Percentiles rank a stretch among this genome's conserved stretches.
These are phyloP conservation scores for Takifugu bimaculatus DNA, from an alignment of 2,113 vertebrate species.

Conservation along the genomic window DNA sequence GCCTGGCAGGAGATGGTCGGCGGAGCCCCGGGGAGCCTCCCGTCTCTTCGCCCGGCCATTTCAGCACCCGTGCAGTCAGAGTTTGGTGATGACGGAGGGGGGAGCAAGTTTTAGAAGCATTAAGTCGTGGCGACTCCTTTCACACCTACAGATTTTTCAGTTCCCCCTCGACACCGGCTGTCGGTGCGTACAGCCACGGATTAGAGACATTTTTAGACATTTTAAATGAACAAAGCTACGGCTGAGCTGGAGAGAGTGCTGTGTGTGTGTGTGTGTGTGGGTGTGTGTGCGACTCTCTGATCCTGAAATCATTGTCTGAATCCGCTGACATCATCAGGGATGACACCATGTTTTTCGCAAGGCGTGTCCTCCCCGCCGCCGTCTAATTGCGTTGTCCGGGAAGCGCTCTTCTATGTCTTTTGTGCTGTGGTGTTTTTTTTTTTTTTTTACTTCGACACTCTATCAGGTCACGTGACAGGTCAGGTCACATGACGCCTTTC, in stretches of 20 bases:
- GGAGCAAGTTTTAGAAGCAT: slow-evolving; percentile 2
- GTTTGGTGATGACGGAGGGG: slow-evolving; percentile 22
- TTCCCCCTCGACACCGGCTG: slow-evolving; percentile 23
- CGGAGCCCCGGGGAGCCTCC: slow-evolving; percentile 33
- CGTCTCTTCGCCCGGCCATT: slow-evolving; percentile 20
- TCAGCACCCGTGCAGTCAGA: slow-evolving; percentile 15
- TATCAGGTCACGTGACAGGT: slow-evolving; percentile 5
- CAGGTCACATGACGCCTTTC: slow-evolving; percentile 8
- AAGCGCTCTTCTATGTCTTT: slow-evolving; percentile 5
- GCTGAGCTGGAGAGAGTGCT: no score
- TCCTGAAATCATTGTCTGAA: neutral
- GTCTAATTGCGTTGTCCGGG: slow-evolving; percentile 10
- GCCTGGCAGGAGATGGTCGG: slow-evolving; percentile 32
- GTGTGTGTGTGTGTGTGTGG: neutral
- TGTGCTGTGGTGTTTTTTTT: neutral
- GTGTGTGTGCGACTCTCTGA: neutral
- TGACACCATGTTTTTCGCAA: neutral
- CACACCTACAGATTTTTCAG: neutral
- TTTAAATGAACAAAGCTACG: neutral
- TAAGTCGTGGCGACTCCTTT: slow-evolving; percentile 29
- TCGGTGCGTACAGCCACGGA: slow-evolving; percentile 21
- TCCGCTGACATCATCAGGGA: neutral
- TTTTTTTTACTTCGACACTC: neutral
- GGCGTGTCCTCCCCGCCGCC: slow-evolving; percentile 4
- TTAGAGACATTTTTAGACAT: neutral